Conservation (phyloP, 1,140 invertebrate genomes). For the Drosophila littoralis region DNA sequence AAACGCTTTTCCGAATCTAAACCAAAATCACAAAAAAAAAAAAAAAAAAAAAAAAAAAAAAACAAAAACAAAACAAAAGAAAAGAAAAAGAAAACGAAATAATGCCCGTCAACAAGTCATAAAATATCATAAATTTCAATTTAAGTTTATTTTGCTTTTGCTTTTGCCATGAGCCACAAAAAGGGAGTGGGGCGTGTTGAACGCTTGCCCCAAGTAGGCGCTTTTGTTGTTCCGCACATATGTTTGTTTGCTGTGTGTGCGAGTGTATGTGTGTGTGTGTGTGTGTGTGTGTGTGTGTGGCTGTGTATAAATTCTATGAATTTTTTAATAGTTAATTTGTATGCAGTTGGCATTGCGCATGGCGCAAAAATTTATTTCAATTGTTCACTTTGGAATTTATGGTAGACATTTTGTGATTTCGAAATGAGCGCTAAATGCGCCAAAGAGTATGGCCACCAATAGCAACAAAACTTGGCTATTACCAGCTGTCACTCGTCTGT, state of each 20-base stretch:
- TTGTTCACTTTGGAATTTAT: slow-evolving; percentile 83
- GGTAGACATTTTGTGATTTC: slow-evolving; percentile 82
- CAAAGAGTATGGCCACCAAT: slow-evolving; percentile 12
- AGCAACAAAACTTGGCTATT: slow-evolving; percentile 33
- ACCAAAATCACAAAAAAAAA: slow-evolving; percentile 5
- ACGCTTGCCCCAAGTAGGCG: slow-evolving; percentile 56
- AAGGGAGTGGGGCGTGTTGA: background rate
- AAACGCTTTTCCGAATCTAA: slow-evolving; percentile 37
- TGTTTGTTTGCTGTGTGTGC: slow-evolving; percentile 13
- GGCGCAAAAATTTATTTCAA: slow-evolving; percentile 83
- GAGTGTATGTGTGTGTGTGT: slow-evolving; percentile 2
- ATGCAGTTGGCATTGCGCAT: slow-evolving; percentile 78
- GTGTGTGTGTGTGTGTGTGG: slow-evolving; percentile 50
- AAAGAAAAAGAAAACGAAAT: slow-evolving; percentile 35
- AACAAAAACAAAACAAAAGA: slow-evolving; percentile 2
- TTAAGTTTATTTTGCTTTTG: slow-evolving; percentile 76
- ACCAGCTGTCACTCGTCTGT: slow-evolving; percentile 6
- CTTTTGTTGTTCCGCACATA: slow-evolving; percentile 47
- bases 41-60: slow-evolving; percentile 10
- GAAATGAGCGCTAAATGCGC: slow-evolving; percentile 68
- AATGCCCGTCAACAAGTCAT: slow-evolving; percentile 77
- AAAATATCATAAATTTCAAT: slow-evolving; percentile 83
- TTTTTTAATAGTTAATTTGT: slow-evolving; percentile 83
- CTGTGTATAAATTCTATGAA: slow-evolving; percentile 80
- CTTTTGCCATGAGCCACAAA: slow-evolving; percentile 51